Conservation (phyloP, 1,140 invertebrate species). For the Ooceraea biroi region DNA sequence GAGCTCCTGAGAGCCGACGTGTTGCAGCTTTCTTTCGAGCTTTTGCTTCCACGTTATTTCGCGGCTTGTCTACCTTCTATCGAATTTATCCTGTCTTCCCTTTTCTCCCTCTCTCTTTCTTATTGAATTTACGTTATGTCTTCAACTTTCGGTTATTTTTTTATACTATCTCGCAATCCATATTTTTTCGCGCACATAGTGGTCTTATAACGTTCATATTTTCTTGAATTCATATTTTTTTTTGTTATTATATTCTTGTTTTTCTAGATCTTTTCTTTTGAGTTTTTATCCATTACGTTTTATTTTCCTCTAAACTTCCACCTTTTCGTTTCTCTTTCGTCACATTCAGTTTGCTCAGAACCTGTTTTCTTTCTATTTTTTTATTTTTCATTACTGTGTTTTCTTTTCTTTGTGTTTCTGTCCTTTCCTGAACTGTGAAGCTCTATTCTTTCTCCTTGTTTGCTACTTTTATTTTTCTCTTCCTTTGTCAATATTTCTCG, state of each 20-base stretch:
- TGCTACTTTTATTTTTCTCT: neutral
- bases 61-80: constrained; percentile 1
- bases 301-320: neutral
- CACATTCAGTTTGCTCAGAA: neutral
- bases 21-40: constrained; percentile 22
- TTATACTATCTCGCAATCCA: neutral
- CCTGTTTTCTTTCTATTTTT: neutral
- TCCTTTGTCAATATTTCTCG: constrained; percentile 23
- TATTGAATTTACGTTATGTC: constrained; percentile 10
- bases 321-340: neutral
- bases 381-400: neutral
- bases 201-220: neutral
- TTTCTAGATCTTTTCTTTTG: neutral
- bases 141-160: neutral
- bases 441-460: neutral
- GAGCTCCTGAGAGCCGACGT: neutral
- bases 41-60: neutral
- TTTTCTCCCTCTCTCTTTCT: neutral
- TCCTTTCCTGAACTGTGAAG: neutral
- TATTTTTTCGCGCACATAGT: neutral
- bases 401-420: neutral
- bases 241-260: neutral
- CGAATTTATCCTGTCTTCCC: neutral
- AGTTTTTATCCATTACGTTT: neutral
- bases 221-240: neutral